Percentiles rank a stretch among this genome's conserved stretches.
Conservation (phyloP, 1,140 invertebrate species). For the Pseudachorutes palmiensis region DNA sequence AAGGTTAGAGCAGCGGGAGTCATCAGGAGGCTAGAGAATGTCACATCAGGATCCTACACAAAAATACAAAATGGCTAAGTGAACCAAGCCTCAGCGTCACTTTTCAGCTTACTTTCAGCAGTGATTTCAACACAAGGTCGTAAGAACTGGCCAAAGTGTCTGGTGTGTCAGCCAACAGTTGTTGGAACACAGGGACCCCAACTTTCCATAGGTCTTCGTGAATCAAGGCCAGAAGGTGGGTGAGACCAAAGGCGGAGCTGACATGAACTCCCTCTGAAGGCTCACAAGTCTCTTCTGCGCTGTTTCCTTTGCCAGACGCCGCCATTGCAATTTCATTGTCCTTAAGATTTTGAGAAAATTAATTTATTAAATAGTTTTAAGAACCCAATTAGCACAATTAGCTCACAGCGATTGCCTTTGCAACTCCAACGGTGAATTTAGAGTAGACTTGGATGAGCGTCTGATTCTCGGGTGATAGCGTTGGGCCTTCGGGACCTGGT, state of each 20-base stretch:
- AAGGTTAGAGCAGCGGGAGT: neutral
- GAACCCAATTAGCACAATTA: neutral
- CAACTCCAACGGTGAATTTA: neutral
- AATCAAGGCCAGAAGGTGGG: slow-evolving; percentile 10
- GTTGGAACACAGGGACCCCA: neutral
- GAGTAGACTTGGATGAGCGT: neutral
- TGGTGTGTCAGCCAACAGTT: neutral
- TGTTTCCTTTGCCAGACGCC: neutral
- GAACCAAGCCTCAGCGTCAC: neutral
- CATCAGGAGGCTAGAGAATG: neutral
- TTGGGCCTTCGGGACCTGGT: neutral
- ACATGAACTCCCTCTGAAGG: neutral
- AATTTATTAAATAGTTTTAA: neutral
- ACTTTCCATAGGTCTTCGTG: neutral
- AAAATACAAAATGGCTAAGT: neutral
- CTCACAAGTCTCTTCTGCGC: neutral
- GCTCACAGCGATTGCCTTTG: neutral
- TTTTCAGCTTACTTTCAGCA: neutral
- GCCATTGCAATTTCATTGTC: slow-evolving; percentile 5
- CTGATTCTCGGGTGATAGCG: neutral
- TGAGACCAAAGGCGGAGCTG: slow-evolving; percentile 11
- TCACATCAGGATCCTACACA: slow-evolving; percentile 1
- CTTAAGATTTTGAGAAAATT: neutral
- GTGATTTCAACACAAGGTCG: neutral
- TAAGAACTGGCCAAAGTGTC: slow-evolving; percentile 7